A percentile compares a stretch with the other conserved stretches of the same genome.
These are phyloP conservation scores for Drosophila subquinaria DNA, from an alignment of 2,888 invertebrate genomes.

Conservation along the genomic window DNA sequence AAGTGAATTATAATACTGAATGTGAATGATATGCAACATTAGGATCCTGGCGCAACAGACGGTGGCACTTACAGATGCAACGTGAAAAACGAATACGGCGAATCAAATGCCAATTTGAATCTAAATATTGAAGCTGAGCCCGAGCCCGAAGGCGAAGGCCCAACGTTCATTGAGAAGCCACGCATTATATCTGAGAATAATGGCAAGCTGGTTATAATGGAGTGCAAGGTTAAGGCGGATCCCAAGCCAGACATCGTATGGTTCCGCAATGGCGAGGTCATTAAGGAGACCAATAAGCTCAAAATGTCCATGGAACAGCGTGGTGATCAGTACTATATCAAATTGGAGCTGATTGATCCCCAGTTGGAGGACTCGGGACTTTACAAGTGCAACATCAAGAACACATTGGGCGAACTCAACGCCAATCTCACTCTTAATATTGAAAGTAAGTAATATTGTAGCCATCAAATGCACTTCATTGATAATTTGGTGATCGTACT, in stretches of 20 bases:
- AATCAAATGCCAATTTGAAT: constrained; percentile 98
- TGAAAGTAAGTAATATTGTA: constrained; percentile 97
- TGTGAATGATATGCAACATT: constrained; percentile 16
- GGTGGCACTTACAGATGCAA: constrained; percentile 97
- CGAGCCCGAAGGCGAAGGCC: constrained; percentile 97
- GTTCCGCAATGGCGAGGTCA: constrained; percentile 92
- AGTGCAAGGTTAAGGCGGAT: constrained; percentile 93
- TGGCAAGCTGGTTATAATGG: constrained; percentile 94
- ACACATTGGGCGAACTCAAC: constrained; percentile 97
- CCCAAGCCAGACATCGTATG: constrained; percentile 93
- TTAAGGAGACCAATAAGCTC: constrained; percentile 93
- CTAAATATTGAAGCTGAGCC: constrained; percentile 98
- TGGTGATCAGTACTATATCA: constrained; percentile 93
- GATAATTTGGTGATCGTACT: not conserved
- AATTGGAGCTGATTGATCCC: constrained; percentile 95
- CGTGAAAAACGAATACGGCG: constrained; percentile 97
- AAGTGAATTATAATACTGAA: not conserved
- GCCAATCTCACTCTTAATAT: constrained; percentile 99
- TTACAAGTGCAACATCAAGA: constrained; percentile 99
- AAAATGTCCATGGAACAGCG: constrained; percentile 92
- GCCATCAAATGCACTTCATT: not conserved
- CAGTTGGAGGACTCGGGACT: constrained; percentile 98
- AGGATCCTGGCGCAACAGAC: constrained; percentile 93
- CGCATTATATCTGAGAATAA: constrained; percentile 93
- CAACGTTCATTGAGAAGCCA: constrained; percentile 96